Base-by-base conservation (phyloP, 2,113 vertebrate species). In the Pygoscelis antarcticus region DNA sequence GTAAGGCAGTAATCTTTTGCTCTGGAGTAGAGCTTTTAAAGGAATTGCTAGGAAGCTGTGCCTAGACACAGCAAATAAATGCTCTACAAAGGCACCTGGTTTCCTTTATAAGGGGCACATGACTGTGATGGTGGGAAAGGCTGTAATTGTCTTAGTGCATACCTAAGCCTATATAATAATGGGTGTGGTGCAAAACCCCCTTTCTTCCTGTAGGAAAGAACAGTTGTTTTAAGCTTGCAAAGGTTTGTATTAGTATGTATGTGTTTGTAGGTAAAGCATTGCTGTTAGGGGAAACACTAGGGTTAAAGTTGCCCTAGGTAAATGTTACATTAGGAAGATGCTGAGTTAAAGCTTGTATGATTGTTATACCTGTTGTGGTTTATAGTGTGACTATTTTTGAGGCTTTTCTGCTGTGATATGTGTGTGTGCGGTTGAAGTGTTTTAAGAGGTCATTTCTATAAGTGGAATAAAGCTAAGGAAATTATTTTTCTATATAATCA, bases 141-240 rank as follows among this genome's bases (percentile, higher is more conserved):
- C 13, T 72, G 14, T 52, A 6, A 22, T 16, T 72, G 46, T 36
- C 5, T 65, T 29, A 16, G 40, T 32, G 19, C 4, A 9, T 5
- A 34, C 10, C 47, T 74, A 30, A 60, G 23, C 16, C 34, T 83
- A 2, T 32, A 4, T 44, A 60, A 23, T n/a, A 46, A 27, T 0
- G 20, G 49, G 13, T 12, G 2, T 18, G 11, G 22, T 40, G 3
- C 0, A 51, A 65, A 14, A 19, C 0, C 1, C 1, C 1, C 17
- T 54, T 23, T 6, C 1, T 44, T 26, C 12, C 32, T 69, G 11
- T 9, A 61, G 68, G 18, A 65, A 55, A 25, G 40, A 60, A 6
- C 2, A 13, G 26, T 30, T 52, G 4, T 29, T 76, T 15, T 72
- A 58, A 46, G 19, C 10, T 77, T 47, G 27, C 2, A 22, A 25